Base-by-base conservation (phyloP, 2,113 vertebrate genomes). In the Glareola pratincola region DNA sequence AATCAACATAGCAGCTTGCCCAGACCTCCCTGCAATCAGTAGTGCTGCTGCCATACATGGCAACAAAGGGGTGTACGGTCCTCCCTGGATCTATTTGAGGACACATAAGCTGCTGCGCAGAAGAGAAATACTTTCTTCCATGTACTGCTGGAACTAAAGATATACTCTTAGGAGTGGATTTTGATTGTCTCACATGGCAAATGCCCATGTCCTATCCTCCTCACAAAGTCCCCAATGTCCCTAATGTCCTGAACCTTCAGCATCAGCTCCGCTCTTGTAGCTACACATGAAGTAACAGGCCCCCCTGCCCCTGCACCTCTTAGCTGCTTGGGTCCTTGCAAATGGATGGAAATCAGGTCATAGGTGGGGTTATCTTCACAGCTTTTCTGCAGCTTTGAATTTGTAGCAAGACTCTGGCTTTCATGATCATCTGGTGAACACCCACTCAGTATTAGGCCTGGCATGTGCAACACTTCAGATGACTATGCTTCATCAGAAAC, bases 21-120 rank as follows among this genome's bases (percentile, higher is more conserved):
- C 16, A 62, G 11, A 14, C 9, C 10, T 26, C 21, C 7, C 11
- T 39, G 12, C 59, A 67, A 3, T 26, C 29, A 47, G 19, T 30
- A 51, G 41, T 47, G 2, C 41, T 62, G 9, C 16, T 72, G 47
- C 15, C 21, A 21, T 34, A 22, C 16, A 21, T 19, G 22, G 7
- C 26, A 34, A 23, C 16, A 68, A 37, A 72, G 19, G 6, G 0
- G 4, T 26, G 18, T 0, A 0, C 41, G 48, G 43, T 90, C 19
- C 4, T 37, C 64, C 34, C 34, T 59, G 60, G 8, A 59, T 63
- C 43, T 8, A 26, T 37, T 7, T 36, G 7, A 69, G 43, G 37
- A 24, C 27, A 27, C 12, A 23, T 9, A 81, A 68, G 22, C 4
- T 78, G 26, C 17, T 53, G 27, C 15, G 39, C 11, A 45, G 32